These are phyloP conservation scores for Podarcis muralis DNA, from an alignment of 2,113 vertebrate genomes.

Conservation along the genomic window DNA sequence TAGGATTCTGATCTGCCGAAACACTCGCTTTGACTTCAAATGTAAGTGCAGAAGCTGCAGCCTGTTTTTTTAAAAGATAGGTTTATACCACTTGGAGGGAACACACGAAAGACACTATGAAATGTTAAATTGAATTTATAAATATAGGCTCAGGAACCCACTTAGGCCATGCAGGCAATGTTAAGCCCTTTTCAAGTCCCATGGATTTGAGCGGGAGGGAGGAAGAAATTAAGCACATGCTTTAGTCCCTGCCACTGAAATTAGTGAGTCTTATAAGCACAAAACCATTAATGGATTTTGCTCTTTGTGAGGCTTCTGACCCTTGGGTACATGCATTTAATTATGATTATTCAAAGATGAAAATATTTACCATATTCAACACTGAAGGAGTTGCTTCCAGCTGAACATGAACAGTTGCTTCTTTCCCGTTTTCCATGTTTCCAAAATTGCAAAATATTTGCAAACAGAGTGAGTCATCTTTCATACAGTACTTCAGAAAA, in stretches of 20 bases:
- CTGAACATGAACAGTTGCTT: conserved; percentile 82
- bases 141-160: neutral
- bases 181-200: neutral
- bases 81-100: neutral
- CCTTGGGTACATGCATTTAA: neutral
- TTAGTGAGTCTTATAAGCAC: neutral
- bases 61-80: conserved; percentile 74
- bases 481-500: conserved; percentile 83
- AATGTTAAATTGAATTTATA: neutral
- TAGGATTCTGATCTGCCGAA: conserved; percentile 74
- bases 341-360: neutral
- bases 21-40: conserved; percentile 79
- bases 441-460: conserved; percentile 85
- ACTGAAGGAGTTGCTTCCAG: conserved; percentile 84
- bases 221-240: neutral
- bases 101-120: neutral
- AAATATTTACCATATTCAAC: conserved; percentile 76
- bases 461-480: conserved; percentile 82
- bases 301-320: neutral
- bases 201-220: neutral
- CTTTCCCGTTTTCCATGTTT: conserved; percentile 86
- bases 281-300: neutral
- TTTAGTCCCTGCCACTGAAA: neutral
- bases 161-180: neutral
- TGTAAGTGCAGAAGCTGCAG: conserved; percentile 79